phyloP scores from a whole-genome alignment of 2,113 vertebrate genomes.

The Naja naja region DNA sequence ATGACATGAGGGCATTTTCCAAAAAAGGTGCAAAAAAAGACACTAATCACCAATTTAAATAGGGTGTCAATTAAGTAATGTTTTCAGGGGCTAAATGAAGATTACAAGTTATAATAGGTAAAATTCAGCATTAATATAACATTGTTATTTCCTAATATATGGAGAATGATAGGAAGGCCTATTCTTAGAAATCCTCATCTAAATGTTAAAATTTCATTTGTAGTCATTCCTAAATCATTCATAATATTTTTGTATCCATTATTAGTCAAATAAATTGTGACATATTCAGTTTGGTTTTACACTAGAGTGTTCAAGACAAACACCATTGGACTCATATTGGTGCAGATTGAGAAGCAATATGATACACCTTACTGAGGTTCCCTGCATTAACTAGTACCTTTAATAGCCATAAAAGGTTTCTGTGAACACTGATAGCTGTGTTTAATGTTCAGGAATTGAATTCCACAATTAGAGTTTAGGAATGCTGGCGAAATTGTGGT shows the following conservation, averaged over 20 bases:
- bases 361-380: neutral
- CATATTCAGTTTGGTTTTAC: neutral
- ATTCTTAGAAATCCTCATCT: fast-evolving
- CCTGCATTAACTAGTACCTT: neutral
- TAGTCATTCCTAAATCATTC: neutral
- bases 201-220: neutral
- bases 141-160: neutral
- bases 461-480: neutral
- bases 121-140: neutral
- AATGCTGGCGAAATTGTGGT: neutral
- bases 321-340: neutral
- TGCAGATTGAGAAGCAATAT: neutral
- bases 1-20: neutral
- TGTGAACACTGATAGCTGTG: neutral
- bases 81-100: neutral
- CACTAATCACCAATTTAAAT: neutral
- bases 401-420: neutral
- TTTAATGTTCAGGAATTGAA: neutral
- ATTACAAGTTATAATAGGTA: neutral
- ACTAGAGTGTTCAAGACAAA: neutral
- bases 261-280: neutral
- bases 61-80: neutral
- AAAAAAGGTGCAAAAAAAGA: neutral
- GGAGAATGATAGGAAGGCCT: neutral
- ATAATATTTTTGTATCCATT: neutral